Conservation (phyloP, 1,140 invertebrate species). For the Saxidomus purpurata region DNA sequence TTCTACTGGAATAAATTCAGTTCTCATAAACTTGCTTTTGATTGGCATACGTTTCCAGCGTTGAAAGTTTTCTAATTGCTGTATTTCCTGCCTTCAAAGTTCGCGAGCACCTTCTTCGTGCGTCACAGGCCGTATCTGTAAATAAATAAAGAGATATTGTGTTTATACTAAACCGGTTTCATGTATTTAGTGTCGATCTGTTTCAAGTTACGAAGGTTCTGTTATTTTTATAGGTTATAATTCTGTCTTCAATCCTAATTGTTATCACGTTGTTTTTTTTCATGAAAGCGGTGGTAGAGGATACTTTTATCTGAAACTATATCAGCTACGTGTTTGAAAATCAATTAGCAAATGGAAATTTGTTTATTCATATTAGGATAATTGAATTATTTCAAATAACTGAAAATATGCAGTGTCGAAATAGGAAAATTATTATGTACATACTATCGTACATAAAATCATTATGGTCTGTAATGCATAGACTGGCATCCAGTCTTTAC, state of each 20-base stretch:
- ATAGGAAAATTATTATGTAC: no score
- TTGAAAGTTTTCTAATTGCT: background rate
- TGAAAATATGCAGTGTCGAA: no score
- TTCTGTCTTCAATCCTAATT: background rate
- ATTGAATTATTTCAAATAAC: no score
- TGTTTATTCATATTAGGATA: no score
- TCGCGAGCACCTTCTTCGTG: background rate
- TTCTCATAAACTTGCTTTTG: background rate
- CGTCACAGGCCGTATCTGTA: background rate
- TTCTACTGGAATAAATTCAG: no score
- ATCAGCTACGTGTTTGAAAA: background rate
- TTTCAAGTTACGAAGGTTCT: background rate
- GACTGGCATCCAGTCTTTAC: no score
- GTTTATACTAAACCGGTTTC: constrained; percentile 9
- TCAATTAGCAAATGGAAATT: background rate
- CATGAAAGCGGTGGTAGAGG: background rate
- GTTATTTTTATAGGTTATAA: constrained; percentile 2
- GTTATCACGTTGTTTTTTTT: background rate
- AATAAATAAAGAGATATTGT: constrained; percentile 21
- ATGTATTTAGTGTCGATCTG: background rate
- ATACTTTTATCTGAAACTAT: background rate
- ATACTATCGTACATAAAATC: no score
- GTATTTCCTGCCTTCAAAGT: background rate
- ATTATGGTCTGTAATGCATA: no score
- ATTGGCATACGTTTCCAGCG: background rate